phyloP scores from a whole-genome alignment of 2,113 vertebrate genomes.

The Baryphthengus martii region DNA sequence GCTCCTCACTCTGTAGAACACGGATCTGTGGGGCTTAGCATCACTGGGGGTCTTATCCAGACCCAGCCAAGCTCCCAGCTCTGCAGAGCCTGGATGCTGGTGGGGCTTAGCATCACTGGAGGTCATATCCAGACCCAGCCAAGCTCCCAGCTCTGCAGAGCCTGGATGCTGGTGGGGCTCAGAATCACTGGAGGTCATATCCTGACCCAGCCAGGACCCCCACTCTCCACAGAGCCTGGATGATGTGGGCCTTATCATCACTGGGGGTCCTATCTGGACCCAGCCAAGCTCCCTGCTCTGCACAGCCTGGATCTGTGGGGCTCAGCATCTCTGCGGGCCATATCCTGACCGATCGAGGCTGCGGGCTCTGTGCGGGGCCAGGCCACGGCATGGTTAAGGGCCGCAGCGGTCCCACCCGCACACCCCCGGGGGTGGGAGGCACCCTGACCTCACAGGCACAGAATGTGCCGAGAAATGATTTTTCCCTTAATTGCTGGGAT shows the following conservation, averaged over 20 bases:
- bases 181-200: accelerated
- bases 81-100: neutral
- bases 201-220: neutral
- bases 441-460: slow-evolving; percentile 63
- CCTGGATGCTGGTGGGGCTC: neutral
- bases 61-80: neutral
- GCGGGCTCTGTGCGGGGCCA: neutral
- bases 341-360: neutral
- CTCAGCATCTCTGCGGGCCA: accelerated
- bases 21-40: neutral
- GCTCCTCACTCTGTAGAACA: too few relatives aligned
- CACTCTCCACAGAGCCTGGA: neutral
- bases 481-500: slow-evolving; percentile 48
- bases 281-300: accelerated
- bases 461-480: slow-evolving; percentile 67
- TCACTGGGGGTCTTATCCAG: neutral
- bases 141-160: neutral
- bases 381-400: slow-evolving; percentile 19
- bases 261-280: neutral
- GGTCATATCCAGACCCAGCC: neutral
- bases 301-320: accelerated
- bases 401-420: slow-evolving; percentile 10
- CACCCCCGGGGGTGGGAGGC: slow-evolving; percentile 56
- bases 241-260: neutral
- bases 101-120: neutral